Evolutionary conservation across 64 coral and sea anemone genomes (phyloP), one percentile per base, ranked within the genome.

Genomic region (Montipora efflorescens): DNA sequence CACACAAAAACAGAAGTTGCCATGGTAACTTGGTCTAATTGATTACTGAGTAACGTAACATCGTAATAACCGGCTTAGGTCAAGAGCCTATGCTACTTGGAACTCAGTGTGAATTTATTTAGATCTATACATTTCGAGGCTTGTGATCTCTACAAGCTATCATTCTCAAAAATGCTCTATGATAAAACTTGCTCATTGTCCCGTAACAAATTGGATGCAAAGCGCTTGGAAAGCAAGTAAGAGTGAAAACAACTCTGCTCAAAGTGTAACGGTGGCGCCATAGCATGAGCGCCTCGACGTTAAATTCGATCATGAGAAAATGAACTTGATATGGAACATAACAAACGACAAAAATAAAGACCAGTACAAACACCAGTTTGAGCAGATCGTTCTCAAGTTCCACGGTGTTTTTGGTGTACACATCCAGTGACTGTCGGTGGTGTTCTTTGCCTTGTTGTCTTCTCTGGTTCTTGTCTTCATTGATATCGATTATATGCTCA

Each of bases 161-260:
- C 3, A 92, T 23, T 85, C 74, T 73, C 0, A 87, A 36, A 64
- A 95, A 95, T 5, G 88, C 81, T 76, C 46, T 95, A 2, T 75
- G 76, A 87, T 95, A 95, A 79, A 95, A 95, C 14, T 47, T 86
- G 46, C 89, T 95, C 94, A 87, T 95, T 21, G 78, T 73, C 19
- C 94, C 94, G 61, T 95, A 95, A 52, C 81, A 87, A 1, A 95
- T 47, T n/a, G 94, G 94, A 80, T 95, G 94, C 47, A 95, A 64
- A 5, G 94, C 89, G 18, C 82, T 91, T 13, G 94, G 94, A 2
- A 91, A 59, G 28, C 81, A 79, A 1, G 94, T 88, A 10, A 95
- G 78, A 10, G 55, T 50, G 22, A 87, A 74, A 2, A 79, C 68
- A 48, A 84, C 25, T 19, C 45, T 85, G 2, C 79, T 23, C 16